A percentile compares a stretch with the other conserved stretches of the same genome.
phyloP scores from a whole-genome alignment of 2,113 vertebrate species.

The Prunella himalayana region DNA sequence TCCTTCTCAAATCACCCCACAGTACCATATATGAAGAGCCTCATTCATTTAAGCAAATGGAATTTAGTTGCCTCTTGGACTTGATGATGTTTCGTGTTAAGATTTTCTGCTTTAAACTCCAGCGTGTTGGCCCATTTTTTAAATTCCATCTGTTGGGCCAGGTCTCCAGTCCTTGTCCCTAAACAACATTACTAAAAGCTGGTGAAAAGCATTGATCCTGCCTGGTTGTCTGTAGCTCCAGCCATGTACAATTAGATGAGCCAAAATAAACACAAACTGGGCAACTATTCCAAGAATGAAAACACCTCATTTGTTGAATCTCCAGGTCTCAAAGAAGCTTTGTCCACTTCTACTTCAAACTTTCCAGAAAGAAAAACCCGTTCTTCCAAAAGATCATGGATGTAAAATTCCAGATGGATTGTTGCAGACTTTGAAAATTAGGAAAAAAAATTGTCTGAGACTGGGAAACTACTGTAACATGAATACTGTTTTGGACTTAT shows the following conservation, averaged over 20 bases:
- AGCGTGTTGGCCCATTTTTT: neutral
- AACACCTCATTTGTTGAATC: conserved; percentile 58
- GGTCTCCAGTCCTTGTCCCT: neutral
- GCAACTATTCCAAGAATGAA: conserved; percentile 45
- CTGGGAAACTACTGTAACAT: neutral
- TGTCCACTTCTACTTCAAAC: conserved; percentile 48
- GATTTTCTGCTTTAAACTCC: neutral
- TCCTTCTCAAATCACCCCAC: neutral
- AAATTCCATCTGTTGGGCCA: neutral
- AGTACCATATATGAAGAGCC: neutral
- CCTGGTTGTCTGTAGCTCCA: neutral
- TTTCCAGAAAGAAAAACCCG: conserved; percentile 34
- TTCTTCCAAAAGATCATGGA: conserved; percentile 24
- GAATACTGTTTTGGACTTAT: neutral
- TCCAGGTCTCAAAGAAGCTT: conserved; percentile 47
- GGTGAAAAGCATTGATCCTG: conserved; percentile 36
- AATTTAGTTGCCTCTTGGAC: neutral
- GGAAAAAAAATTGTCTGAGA: neutral
- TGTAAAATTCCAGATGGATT: conserved; percentile 54
- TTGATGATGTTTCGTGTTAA: neutral
- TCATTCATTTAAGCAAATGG: neutral
- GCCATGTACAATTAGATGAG: neutral
- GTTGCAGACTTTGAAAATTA: neutral
- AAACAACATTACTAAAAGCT: neutral
- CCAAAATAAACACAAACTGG: conserved; percentile 49